Evolutionary conservation across 2,888 invertebrate species (phyloP), one percentile per base, ranked within the genome.

Genomic region (Drosophila differens): DNA sequence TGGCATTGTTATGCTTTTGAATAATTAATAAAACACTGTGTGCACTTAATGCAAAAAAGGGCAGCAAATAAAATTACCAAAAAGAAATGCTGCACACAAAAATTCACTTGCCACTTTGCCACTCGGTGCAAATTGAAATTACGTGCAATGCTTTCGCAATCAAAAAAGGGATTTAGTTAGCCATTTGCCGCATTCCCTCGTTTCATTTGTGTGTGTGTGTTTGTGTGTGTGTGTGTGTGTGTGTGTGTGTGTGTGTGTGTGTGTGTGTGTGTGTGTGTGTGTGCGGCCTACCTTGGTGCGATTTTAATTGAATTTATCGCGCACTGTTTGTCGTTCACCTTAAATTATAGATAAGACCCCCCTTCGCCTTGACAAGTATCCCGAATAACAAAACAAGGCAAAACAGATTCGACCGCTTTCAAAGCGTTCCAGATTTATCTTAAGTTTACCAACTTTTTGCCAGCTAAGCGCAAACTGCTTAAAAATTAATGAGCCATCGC

Each of bases 11-110:
- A 44, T 71, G 68, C 58, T 63, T 30, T 54, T 84, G 71, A 82
- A 85, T 85, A 89, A 85, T 85, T 89, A 84, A 85, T 85, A 85
- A 84, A 87, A 82, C 85, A 79, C 81, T 81, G 84, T 84, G 84
- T 81, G 79, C 84, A 76, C 82, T 88, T 87, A 74, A 86, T 89
- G 82, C 82, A 76, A 75, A 57, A 57, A 47, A 85, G 28, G 71
- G 76, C 70, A 69, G 70, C 79, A 86, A 86, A 82, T 76, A 73
- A 76, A 81, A 84, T 89, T 70, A 83, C 58, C 82, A 74, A 85
- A 58, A 44, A 19, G 22, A 83, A 81, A 71, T 52, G 54, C 54
- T 58, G 52, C 67, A 57, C 52, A n/a, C 22, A 44, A 44, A 37
- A 47, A 44, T 14, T 35, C 51, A n/a, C 39, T 51, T 68, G 55